A percentile compares a stretch with the other conserved stretches of the same genome.
phyloP scores from a whole-genome alignment of 2,888 invertebrate genomes.

The Drosophila subquinaria region DNA sequence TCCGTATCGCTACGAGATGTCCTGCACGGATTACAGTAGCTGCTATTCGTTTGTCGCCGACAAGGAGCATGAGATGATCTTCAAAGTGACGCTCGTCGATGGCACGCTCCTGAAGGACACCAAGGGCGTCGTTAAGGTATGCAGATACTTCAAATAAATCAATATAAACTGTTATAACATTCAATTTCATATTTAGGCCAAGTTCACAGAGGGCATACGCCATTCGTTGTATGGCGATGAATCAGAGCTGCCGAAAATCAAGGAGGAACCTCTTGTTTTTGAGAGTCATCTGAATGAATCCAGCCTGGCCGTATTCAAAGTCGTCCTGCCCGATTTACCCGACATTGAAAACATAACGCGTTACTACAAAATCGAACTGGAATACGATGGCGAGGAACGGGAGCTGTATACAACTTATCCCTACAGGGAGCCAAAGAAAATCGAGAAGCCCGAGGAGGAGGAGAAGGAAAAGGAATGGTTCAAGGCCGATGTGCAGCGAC shows the following conservation, averaged over 20 bases:
- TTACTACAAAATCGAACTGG: constrained; percentile 62
- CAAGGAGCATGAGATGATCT: constrained; percentile 92
- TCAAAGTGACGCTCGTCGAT: constrained; percentile 91
- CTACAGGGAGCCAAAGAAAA: constrained; percentile 72
- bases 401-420: constrained; percentile 70
- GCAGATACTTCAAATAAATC: too few species aligned
- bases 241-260: constrained; percentile 57
- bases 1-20: constrained; percentile 91
- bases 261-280: constrained; percentile 85
- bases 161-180: too few species aligned
- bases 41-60: constrained; percentile 96
- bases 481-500: constrained; percentile 49
- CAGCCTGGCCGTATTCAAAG: constrained; percentile 88
- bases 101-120: constrained; percentile 88
- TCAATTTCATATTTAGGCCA: constrained; percentile 39
- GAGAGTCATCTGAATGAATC: constrained; percentile 87
- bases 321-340: constrained; percentile 87
- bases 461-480: constrained; percentile 74
- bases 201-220: constrained; percentile 68
- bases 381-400: constrained; percentile 70
- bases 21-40: constrained; percentile 89
- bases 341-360: constrained; percentile 72
- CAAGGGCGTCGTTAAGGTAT: constrained; percentile 86
- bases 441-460: constrained; percentile 39
- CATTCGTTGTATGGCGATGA: constrained; percentile 41